Evolutionary conservation across 2,113 vertebrate genomes (phyloP).

Genomic region (Actenoides lindsayi): DNA sequence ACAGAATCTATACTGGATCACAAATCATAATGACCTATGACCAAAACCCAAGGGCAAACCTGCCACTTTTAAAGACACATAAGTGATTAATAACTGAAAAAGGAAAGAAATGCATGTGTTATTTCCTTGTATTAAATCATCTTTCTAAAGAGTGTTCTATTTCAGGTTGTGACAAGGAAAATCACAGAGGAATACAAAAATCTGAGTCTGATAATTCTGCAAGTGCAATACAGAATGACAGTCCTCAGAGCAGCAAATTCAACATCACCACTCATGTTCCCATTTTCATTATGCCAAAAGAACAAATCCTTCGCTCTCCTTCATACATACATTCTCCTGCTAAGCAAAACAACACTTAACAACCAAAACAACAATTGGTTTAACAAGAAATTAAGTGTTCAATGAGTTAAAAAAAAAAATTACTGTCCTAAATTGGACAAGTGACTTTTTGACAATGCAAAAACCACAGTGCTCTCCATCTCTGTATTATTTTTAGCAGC

Average conservation of each 20-base stretch:
- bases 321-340: not conserved
- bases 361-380: not conserved
- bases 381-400: not conserved
- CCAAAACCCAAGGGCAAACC: not conserved
- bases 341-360: not conserved
- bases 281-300: not conserved
- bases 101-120: not conserved
- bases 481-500: not conserved
- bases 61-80: slow-evolving; percentile 1
- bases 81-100: not conserved
- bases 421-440: not conserved
- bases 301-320: not conserved
- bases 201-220: not conserved
- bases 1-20: not conserved
- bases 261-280: not conserved
- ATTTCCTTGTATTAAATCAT: not conserved
- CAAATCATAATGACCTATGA: slow-evolving; percentile 6
- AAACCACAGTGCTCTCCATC: not conserved
- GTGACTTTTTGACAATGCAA: not conserved
- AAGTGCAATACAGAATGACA: not conserved
- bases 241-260: not conserved
- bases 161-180: not conserved
- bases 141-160: not conserved
- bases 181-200: not conserved
- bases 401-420: not conserved